Evolutionary conservation across 2,888 invertebrate species (phyloP).

Genomic region (Eupithecia vulgata): DNA sequence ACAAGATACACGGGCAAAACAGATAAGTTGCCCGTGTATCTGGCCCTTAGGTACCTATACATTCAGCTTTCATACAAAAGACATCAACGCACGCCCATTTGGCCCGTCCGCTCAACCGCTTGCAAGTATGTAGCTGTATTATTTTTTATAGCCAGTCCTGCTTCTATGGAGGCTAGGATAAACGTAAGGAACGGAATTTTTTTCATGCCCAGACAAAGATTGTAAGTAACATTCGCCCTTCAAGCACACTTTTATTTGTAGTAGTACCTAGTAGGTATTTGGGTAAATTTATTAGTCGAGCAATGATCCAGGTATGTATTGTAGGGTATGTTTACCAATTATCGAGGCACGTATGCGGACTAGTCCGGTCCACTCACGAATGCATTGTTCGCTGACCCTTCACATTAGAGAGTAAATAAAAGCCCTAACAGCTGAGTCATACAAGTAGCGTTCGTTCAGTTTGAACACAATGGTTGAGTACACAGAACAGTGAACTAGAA

Average conservation of each 20-base stretch:
- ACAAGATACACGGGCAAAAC: too few relatives aligned
- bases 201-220: background rate
- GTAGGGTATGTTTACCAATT: slow-evolving; percentile 12
- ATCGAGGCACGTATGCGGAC: slow-evolving; percentile 22
- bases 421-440: slow-evolving; percentile 28
- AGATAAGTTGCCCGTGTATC: too few relatives aligned
- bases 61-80: background rate
- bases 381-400: slow-evolving; percentile 28
- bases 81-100: background rate
- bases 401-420: slow-evolving; percentile 29
- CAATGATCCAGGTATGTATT: background rate
- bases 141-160: slow-evolving; percentile 32
- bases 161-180: slow-evolving; percentile 12
- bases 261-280: too few relatives aligned
- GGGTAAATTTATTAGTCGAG: background rate
- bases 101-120: slow-evolving; percentile 12
- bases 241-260: background rate
- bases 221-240: background rate
- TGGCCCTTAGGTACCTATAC: background rate
- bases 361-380: slow-evolving; percentile 25
- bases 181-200: background rate
- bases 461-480: slow-evolving; percentile 11
- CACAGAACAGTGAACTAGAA: background rate
- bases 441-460: slow-evolving; percentile 17
- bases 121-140: slow-evolving; percentile 25